Base-by-base conservation (phyloP, 2,888 invertebrate species). In the Scaptomyza cyrtandrae region DNA sequence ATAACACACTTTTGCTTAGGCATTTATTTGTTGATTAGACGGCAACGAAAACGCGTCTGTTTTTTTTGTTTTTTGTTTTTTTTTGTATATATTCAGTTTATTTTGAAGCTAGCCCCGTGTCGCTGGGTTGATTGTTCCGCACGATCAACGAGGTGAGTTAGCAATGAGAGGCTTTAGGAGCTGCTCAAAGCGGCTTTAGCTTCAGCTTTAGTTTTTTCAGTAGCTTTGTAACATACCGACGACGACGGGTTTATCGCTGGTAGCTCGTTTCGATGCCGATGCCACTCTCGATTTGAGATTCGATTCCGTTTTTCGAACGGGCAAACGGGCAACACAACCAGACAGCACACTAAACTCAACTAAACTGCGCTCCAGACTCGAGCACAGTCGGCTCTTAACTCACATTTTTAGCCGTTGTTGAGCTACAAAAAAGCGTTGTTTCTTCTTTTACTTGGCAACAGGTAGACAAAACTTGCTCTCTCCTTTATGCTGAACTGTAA, bases 321-420 rank as follows among this genome's bases (percentile, higher is more conserved):
- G 11, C 33, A 44, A 16, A 14, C 39, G 61, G 67, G 56, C 61
- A 56, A 59, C 56, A 61, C 90, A 86, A 90, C 90, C 80, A 71
- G 77, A 78, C 80, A 77, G 84, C 79, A 86, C 80, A 83, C 78
- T 74, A 75, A 86, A 73, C 89, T 79, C 81, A 81, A 78, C 79
- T 73, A 86, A 90, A 90, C 90, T 90, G 88, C 70, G 90, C 90
- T 90, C 88, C 71, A 80, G 74, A 66, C 57, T 74, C 69, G 60
- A 71, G 53, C 62, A 73, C 80, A 65, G 78, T 60, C 73, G 78
- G 70, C 89, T 90, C 90, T 90, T 90, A 90, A 90, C 89, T 75
- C 58, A 73, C 78, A 75, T 81, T 79, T 73, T 71, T 33, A 57
- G 54, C 43, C 10, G 49, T 33, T 39, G 39, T 9, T 41, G 41